Conservation (phyloP, 2,888 invertebrate species). For the Tipula unca region DNA sequence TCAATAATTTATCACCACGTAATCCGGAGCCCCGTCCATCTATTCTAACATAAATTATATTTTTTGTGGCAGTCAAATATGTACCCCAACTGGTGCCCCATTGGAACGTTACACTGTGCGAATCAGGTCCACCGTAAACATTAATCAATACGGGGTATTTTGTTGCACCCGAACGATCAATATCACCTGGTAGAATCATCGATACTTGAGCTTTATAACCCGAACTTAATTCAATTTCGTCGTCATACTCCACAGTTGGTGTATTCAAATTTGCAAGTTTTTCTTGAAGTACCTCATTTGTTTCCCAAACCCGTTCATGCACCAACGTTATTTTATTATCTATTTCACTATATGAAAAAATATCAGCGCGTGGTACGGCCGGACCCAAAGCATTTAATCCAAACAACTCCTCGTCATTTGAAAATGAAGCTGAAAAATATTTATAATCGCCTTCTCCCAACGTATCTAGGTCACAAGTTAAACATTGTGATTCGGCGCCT, state of each 20-base stretch:
- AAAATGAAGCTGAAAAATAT: constrained; percentile 52
- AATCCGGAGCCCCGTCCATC: too few relatives aligned
- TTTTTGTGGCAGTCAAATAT: constrained; percentile 73
- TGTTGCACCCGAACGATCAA: constrained; percentile 54
- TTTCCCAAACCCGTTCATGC: constrained; percentile 52
- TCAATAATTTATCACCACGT: constrained; percentile 57
- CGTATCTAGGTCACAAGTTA: constrained; percentile 57
- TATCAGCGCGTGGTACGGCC: constrained; percentile 61
- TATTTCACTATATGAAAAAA: constrained; percentile 42
- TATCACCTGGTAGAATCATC: constrained; percentile 63
- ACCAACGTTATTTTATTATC: constrained; percentile 24
- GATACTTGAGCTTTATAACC: constrained; percentile 62
- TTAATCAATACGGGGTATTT: constrained; percentile 75
- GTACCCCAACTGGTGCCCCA: constrained; percentile 82
- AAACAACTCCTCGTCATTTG: constrained; percentile 56
- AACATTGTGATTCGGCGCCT: constrained; percentile 49
- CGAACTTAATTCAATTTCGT: constrained; percentile 53
- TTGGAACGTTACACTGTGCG: constrained; percentile 69
- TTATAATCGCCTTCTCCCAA: constrained; percentile 31
- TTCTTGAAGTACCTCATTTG: constrained; percentile 49
- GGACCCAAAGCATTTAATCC: constrained; percentile 78
- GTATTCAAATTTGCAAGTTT: constrained; percentile 42
- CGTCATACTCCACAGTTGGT: constrained; percentile 48
- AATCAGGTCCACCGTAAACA: constrained; percentile 90
- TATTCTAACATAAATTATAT: constrained; percentile 66